A percentile compares a stretch with the other conserved stretches of the same genome.
phyloP scores from a whole-genome alignment of 2,888 invertebrate genomes.

The Mesorhabditis spiculigera region DNA sequence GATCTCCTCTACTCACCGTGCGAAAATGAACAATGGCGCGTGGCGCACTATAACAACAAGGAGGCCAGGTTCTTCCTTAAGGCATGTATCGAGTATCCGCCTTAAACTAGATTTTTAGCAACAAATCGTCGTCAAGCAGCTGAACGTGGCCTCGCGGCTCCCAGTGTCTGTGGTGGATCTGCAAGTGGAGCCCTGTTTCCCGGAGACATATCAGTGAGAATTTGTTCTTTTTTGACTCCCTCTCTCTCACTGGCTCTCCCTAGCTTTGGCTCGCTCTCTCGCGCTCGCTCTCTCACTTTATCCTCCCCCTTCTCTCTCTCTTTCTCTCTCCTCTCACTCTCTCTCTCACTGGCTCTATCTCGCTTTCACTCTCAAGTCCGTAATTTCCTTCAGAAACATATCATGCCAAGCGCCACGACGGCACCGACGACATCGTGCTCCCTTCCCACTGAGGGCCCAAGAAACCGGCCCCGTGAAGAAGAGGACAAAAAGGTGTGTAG shows the following conservation, averaged over 20 bases:
- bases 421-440: not conserved
- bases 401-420: not conserved
- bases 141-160: not conserved
- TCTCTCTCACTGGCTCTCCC: not conserved
- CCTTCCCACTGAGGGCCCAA: not conserved
- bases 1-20: not conserved
- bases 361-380: no score
- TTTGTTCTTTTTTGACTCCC: not conserved
- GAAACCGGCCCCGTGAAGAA: not conserved
- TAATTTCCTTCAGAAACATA: not conserved
- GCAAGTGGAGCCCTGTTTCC: not conserved
- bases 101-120: not conserved
- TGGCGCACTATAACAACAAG: constrained; percentile 4
- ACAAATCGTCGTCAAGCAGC: not conserved
- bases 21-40: not conserved
- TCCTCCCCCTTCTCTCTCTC: no score
- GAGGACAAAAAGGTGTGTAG: not conserved
- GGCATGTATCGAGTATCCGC: not conserved
- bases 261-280: no score
- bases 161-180: not conserved
- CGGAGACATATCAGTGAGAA: not conserved
- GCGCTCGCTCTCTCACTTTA: no score
- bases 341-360: no score
- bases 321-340: no score
- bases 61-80: not conserved